Evolutionary conservation across 23 tunicate species (phyloP), one percentile per base, ranked within the genome.

Genomic region (Oikopleura dioica): DNA sequence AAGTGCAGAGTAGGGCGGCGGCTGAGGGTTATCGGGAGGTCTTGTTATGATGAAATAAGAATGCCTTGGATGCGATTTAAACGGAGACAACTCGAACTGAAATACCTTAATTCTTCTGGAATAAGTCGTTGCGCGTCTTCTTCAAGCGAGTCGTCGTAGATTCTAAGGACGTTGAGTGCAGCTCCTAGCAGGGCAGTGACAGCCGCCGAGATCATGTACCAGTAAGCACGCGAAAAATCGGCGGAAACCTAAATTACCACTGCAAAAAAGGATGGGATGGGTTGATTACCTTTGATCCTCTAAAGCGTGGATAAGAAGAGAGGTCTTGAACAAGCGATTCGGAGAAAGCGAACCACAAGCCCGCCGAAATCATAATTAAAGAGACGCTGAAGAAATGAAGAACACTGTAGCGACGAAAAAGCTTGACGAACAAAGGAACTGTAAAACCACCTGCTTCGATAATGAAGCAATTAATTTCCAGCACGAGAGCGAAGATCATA

Each of bases 221-320:
- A 63, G 33, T 63, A 63, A 2, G 72, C 72, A 63, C 72, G 72
- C 30, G 72, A 63, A 63, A 63, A 63, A 63, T 63, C 72, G 30
- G 26, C 72, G 33, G 16, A 63, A 63, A 63, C 33, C 72, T 63
- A 44, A 44, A 44, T 9, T 9, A 44, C 55, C 55, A 44, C 55
- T 44, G 55, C 16, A 44, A 9, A 44, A 9, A 44, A 44, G 16
- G 16, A 44, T 44, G 55, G 16, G n/a, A 44, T 9, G 55, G 9
- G 9, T 44, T 44, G 16, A 44, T 9, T 9, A 63, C 72, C 33
- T 63, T 63, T 63, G 72, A 63, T 16, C 72, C 72, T 2, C 72
- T 23, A 28, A 12, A 63, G 5, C 26, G 72, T 28, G 72, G 72
- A 63, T 63, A 31, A 63, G 16, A 12, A 28, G 30, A 2, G 30